Evolutionary conservation across 2,797 vertebrate species (phyloP), one percentile per base, ranked within the genome.

Genomic region (Hapalemur alaotrensis): DNA sequence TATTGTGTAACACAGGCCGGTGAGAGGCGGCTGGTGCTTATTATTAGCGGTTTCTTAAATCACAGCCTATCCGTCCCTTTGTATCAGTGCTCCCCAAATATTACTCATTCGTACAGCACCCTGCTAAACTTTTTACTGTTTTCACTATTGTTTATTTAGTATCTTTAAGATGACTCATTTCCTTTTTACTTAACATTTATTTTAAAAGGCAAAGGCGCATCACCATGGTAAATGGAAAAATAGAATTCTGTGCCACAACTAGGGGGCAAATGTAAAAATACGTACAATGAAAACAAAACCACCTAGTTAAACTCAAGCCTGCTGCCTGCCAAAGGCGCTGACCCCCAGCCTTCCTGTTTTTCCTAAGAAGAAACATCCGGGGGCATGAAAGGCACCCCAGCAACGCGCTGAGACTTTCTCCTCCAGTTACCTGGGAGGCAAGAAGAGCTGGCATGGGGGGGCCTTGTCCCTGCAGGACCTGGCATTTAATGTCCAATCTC

Each of bases 381-480:
- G 25, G 6, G 7, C 0, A 0, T 2, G 4, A 43, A 20, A 4
- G 15, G 4, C 8, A 1, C 5, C 5, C 8, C 0, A 50, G 57
- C 4, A 2, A 46, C 22, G 1, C 2, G 0, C 7, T 0, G 15
- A 67, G 78, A 23, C 22, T 2, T 10, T 13, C 12, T 41, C 72
- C 23, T 20, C 65, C 59, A 22, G 13, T 25, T 2, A 22, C 18
- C 0, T 4, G 9, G n/a, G 52, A 57, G 38, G 7, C 2, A 13
- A 0, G 0, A 6, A 59, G 48, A 48, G 32, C 57, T 38, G 41
- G 17, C 14, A 48, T 11, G 4, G 3, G 1, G 2, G 32, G 25
- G 8, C 46, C 12, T 0, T 22, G 50, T 30, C 32, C 59, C 43
- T 3, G 82, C 17, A 75, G 48, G 50, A 35, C 20, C 11, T 41